Evolutionary conservation across 2,888 invertebrate genomes (phyloP).

Genomic region (Acrobasis consociella): DNA sequence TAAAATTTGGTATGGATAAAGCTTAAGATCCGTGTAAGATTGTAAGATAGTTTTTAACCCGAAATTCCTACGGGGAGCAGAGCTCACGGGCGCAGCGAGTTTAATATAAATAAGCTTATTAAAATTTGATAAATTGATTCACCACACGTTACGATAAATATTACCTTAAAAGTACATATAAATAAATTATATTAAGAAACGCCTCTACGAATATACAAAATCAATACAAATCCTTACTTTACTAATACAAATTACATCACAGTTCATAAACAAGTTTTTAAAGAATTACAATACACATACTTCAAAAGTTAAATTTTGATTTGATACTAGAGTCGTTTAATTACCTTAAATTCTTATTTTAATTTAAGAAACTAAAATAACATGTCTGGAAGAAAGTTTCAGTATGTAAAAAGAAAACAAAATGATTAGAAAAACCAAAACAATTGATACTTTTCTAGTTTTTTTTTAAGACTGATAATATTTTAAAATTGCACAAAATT

Average conservation of each 20-base stretch:
- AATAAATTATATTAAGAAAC: slow-evolving; percentile 81
- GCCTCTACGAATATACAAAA: slow-evolving; percentile 81
- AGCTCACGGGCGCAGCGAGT: too few relatives aligned
- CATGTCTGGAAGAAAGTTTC: neutral
- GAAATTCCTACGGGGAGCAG: too few relatives aligned
- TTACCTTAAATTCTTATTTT: neutral
- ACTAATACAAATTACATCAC: slow-evolving; percentile 83
- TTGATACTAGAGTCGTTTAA: slow-evolving; percentile 25
- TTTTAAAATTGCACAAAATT: too few relatives aligned
- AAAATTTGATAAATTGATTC: slow-evolving; percentile 45
- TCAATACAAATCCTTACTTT: slow-evolving; percentile 77
- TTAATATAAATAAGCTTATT: neutral
- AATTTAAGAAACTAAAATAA: neutral
- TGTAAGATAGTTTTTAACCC: too few relatives aligned
- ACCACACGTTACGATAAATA: slow-evolving; percentile 55
- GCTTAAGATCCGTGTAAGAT: too few relatives aligned
- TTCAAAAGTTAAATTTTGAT: slow-evolving; percentile 62
- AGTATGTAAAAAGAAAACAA: too few relatives aligned
- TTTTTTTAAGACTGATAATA: too few relatives aligned
- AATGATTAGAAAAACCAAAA: too few relatives aligned
- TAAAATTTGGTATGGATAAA: too few relatives aligned
- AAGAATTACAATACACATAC: slow-evolving; percentile 69
- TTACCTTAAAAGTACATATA: slow-evolving; percentile 66
- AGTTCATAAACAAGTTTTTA: slow-evolving; percentile 81
- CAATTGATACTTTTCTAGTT: too few relatives aligned